phyloP scores from a whole-genome alignment of 2,113 vertebrate species.

The Rana temporaria region DNA sequence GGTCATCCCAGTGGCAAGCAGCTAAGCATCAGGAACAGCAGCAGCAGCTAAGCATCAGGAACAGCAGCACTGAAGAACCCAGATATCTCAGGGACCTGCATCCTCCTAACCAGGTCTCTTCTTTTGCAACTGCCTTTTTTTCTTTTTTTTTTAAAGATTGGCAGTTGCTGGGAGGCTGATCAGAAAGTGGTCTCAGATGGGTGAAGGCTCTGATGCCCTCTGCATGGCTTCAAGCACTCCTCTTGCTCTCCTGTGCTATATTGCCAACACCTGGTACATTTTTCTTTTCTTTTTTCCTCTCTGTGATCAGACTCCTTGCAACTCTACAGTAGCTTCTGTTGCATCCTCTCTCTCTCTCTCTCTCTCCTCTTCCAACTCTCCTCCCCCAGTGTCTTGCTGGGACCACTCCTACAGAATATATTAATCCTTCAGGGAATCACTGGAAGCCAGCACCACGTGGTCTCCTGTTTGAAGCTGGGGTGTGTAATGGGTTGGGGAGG shows the following conservation, averaged over 20 bases:
- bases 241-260: too few species aligned
- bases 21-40: slow-evolving; percentile 25
- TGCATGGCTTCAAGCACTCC: not conserved
- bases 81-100: slow-evolving; percentile 45
- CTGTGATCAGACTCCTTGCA: slow-evolving; percentile 22
- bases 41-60: not conserved
- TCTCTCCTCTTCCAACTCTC: slow-evolving; percentile 1
- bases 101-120: slow-evolving; percentile 50
- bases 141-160: not conserved
- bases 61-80: slow-evolving; percentile 54
- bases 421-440: slow-evolving; percentile 31
- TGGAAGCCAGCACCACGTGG: slow-evolving; percentile 27
- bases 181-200: not conserved
- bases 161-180: slow-evolving; percentile 9
- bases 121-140: not conserved
- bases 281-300: not conserved
- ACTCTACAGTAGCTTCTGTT: slow-evolving; percentile 54
- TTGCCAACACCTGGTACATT: not conserved
- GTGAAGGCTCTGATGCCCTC: not conserved
- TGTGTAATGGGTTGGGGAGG: not conserved
- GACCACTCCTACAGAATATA: slow-evolving; percentile 43
- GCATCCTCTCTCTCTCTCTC: slow-evolving; percentile 9
- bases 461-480: slow-evolving; percentile 25
- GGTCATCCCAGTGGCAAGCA: not conserved
- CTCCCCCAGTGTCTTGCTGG: slow-evolving; percentile 9